phyloP scores from a whole-genome alignment of 1,140 invertebrate species.

The Trialeurodes vaporariorum region DNA sequence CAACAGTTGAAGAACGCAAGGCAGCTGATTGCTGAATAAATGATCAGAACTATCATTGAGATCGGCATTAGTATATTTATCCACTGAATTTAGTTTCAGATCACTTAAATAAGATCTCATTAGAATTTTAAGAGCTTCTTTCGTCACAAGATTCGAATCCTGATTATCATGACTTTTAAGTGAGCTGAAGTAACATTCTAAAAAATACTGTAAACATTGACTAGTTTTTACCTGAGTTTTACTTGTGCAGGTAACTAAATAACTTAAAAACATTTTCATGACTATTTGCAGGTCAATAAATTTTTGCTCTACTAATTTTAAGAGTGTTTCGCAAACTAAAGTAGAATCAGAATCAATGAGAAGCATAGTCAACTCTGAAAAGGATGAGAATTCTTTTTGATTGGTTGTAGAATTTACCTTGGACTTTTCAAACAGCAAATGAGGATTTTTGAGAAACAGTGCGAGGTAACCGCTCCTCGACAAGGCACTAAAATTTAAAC shows the following conservation, averaged over 20 bases:
- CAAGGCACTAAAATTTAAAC: slow-evolving; percentile 22
- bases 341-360: slow-evolving; percentile 38
- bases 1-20: slow-evolving; percentile 12
- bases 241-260: slow-evolving; percentile 9
- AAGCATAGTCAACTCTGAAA: slow-evolving; percentile 42
- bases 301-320: slow-evolving; percentile 34
- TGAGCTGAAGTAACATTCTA: neutral
- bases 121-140: slow-evolving; percentile 26
- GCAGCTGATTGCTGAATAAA: slow-evolving; percentile 7
- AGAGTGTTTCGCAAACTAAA: slow-evolving; percentile 37
- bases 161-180: neutral
- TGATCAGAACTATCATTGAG: slow-evolving; percentile 8
- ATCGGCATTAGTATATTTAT: neutral
- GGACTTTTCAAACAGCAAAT: slow-evolving; percentile 4
- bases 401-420: slow-evolving; percentile 10
- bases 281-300: slow-evolving; percentile 34
- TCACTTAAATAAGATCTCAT: slow-evolving; percentile 28
- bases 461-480: neutral
- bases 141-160: slow-evolving; percentile 12
- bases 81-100: slow-evolving; percentile 20
- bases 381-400: slow-evolving; percentile 33
- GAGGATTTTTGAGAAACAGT: slow-evolving; percentile 5
- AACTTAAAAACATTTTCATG: slow-evolving; percentile 38
- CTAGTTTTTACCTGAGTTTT: neutral
- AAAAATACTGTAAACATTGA: slow-evolving; percentile 8